Evolutionary conservation across 92 coral and sea anemone genomes (phyloP), one percentile per base, ranked within the genome.

Genomic region (Pocillopora grandis): DNA sequence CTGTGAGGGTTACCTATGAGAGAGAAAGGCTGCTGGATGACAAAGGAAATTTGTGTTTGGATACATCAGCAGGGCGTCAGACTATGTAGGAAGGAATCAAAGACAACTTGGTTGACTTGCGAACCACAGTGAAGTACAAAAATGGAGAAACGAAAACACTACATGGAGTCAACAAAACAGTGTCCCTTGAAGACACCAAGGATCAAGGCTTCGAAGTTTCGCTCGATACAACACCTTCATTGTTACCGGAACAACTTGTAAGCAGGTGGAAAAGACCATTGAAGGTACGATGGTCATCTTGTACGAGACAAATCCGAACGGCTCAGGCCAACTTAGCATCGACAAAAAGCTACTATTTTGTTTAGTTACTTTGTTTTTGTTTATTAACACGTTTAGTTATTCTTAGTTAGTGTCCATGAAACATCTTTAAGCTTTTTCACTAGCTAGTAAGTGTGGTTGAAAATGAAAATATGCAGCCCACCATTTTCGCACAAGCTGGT

Each of bases 251-350:
- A 76, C 76, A 66, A 18, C 27, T 1, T 76, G 88, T 15, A 76
- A 58, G 2, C 76, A 57, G 63, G 82, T 84, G 10, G 88, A 76
- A 59, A 60, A 66, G 61, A 76, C 60, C 12, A 27, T 84, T 18
- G 0, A 66, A 36, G 88, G 83, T 59, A 84, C 88, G 0, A 60
- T 84, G 77, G 57, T 84, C 14, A 63, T 61, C 13, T 13, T 84
- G 82, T 76, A 84, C 71, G 82, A 84, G 19, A 84, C 77, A 8
- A 84, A 84, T 60, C 88, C 88, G 6, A 66, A 84, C 83, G 55
- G 17, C 11, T 77, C 48, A 56, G 49, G 27, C 27, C 27, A 23
- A 23, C 27, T 23, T 23, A 23, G 27, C 27, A 23, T 23, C 27
- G 27, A 23, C 27, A 23, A 23, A 23, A 23, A 23, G 27, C 27